Evolutionary conservation across 2,797 vertebrate species (phyloP).

Genomic region (Oreortyx pictus): DNA sequence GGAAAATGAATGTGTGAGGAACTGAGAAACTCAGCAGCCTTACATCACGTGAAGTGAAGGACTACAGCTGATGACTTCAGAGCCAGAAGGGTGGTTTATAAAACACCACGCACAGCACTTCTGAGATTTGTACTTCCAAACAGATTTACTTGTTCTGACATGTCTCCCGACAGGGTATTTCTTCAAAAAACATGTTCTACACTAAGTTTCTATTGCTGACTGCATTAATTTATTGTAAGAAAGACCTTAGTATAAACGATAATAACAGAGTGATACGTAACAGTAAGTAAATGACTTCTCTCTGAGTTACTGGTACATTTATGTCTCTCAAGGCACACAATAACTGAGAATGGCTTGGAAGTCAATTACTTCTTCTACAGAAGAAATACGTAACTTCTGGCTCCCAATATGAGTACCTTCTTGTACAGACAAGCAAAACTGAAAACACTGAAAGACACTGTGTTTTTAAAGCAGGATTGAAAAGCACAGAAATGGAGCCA

Average conservation of each 20-base stretch:
- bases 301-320: not conserved
- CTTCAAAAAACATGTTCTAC: not conserved
- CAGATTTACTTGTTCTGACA: conserved; percentile 3
- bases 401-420: not conserved
- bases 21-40: accelerated
- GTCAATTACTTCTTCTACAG: not conserved
- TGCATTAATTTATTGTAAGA: not conserved
- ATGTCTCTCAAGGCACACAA: not conserved
- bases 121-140: not conserved
- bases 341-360: not conserved
- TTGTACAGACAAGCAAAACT: not conserved
- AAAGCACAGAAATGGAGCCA: not conserved
- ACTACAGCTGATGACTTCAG: not conserved
- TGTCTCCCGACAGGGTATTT: not conserved
- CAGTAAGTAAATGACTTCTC: not conserved
- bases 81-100: not conserved
- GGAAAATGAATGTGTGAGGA: not conserved
- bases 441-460: not conserved
- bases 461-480: not conserved
- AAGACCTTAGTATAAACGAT: not conserved
- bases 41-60: not conserved
- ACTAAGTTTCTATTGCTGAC: not conserved
- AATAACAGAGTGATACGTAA: not conserved
- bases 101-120: not conserved
- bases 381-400: not conserved